phyloP scores from a whole-genome alignment of 1,140 invertebrate genomes.

The Drosophila willistoni region DNA sequence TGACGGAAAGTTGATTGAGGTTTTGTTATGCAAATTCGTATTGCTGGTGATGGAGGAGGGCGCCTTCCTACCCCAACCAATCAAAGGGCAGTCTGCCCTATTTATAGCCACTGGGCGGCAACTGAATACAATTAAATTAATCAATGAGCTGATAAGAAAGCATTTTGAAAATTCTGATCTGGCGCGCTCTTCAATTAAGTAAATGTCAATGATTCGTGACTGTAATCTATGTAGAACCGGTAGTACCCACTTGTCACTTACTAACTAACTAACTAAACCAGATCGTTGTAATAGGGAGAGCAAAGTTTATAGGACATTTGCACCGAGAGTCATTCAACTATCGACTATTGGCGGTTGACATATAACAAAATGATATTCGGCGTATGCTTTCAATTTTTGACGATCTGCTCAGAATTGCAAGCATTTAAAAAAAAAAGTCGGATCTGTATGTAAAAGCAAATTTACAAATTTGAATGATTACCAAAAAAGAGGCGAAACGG shows the following conservation, averaged over 20 bases:
- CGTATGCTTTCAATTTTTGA: constrained; percentile 43
- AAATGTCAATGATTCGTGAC: constrained; percentile 24
- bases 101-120: constrained; percentile 19
- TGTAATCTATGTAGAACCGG: constrained; percentile 19
- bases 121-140: constrained; percentile 44
- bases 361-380: not conserved
- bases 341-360: not conserved
- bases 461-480: too few species aligned
- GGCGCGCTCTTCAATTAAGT: constrained; percentile 40
- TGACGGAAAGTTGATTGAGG: not conserved
- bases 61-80: constrained; percentile 18
- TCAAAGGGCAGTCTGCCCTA: constrained; percentile 30
- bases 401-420: constrained; percentile 43
- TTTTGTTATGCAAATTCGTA: not conserved
- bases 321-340: constrained; percentile 40
- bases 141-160: constrained; percentile 28
- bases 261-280: constrained; percentile 23
- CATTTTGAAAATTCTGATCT: constrained; percentile 35
- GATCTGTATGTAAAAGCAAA: constrained; percentile 61
- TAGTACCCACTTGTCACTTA: constrained; percentile 26
- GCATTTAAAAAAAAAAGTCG: too few species aligned
- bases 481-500: too few species aligned
- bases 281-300: constrained; percentile 28
- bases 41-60: not conserved
- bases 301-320: constrained; percentile 36